These are phyloP conservation scores for Brachionus plicatilis DNA, from an alignment of 1,140 invertebrate species.

Conservation along the genomic window DNA sequence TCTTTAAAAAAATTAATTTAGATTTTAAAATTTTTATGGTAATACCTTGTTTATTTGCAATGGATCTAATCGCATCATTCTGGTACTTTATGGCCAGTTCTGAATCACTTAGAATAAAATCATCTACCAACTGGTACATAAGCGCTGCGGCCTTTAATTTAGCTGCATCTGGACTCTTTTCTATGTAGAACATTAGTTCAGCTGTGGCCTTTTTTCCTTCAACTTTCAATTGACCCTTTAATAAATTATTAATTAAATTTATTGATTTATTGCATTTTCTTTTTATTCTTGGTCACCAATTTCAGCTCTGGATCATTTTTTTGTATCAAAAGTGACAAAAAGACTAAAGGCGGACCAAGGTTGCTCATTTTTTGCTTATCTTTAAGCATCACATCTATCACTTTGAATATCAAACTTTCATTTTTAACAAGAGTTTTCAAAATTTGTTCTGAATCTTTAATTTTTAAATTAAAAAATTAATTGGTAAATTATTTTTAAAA, in stretches of 20 bases:
- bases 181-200: neutral
- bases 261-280: neutral
- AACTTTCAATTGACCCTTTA: slow-evolving; percentile 11
- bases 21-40: neutral
- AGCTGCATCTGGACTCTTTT: neutral
- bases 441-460: neutral
- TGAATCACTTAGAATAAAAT: neutral
- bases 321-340: neutral
- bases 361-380: neutral
- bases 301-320: neutral
- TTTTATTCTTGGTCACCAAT: neutral
- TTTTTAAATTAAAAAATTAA: neutral
- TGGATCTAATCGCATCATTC: neutral
- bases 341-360: neutral
- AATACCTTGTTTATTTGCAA: neutral
- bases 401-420: neutral
- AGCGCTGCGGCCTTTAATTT: neutral
- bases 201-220: slow-evolving; percentile 7
- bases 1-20: neutral
- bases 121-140: neutral
- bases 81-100: neutral
- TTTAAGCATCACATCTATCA: neutral
- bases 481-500: too few species aligned
- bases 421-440: neutral
- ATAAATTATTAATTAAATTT: neutral